Base-by-base conservation (phyloP, 2,113 vertebrate species). In the Chloroceryle aenea region DNA sequence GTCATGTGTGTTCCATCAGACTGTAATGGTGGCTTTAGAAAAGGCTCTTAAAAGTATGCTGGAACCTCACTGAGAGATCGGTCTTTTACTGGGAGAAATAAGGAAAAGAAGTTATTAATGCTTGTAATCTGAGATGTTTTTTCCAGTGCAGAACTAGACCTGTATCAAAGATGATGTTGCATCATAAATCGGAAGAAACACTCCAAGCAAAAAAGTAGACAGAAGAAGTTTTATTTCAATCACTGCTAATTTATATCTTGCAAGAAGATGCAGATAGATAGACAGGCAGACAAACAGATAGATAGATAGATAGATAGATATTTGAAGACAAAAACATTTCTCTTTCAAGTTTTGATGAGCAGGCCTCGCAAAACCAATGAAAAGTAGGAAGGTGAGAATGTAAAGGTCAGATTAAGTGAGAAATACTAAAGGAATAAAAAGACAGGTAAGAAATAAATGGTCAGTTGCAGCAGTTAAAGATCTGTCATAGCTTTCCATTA, bases 321-420 rank as follows among this genome's bases (percentile, higher is more conserved):
- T n/a, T 55, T 69, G 43, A 94, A 90, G 45, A 34, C 32, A 78
- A 3, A 13, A 68, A 25, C 10, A 66, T 88, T 86, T 95, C 59
- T 69, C 43, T 56, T 86, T 86, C 2, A 2, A 73, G 16, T 66
- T 71, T 77, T 15, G 4, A 79, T 76, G 52, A 75, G 22, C 15
- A 83, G 18, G 14, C 40, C 91, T 86, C 83, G 45, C 18, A 81
- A 63, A 40, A 15, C 52, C 55, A 95, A 72, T 55, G 52, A 83
- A 87, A 94, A 92, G 27, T 38, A 75, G 74, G 86, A 94, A 95
- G 18, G 30, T 93, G 88, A 84, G 58, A 94, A 95, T 61, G 48
- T 72, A 74, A 73, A 68, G 66, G 38, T 78, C 45, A 82, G n/a
- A 89, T 83, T 67, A 92, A 89, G 34, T 58, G 40, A 96, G 64